Percentiles rank a stretch among this genome's conserved stretches.
phyloP scores from a whole-genome alignment of 2,113 vertebrate genomes.

The Neogobius melanostomus region DNA sequence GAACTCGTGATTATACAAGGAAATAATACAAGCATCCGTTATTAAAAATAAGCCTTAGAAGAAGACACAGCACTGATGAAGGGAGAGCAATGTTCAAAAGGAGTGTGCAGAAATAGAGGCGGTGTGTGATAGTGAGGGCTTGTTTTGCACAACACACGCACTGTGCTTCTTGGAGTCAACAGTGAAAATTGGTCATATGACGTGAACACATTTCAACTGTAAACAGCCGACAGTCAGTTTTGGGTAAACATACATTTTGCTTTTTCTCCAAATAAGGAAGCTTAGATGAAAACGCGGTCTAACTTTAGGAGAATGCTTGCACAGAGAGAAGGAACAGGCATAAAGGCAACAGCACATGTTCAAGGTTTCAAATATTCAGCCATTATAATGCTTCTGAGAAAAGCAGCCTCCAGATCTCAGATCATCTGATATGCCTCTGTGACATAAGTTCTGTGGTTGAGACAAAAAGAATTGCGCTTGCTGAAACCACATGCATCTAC shows the following conservation, averaged over 20 bases:
- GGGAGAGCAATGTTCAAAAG: conserved; percentile 15
- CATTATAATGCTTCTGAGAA: conserved; percentile 21
- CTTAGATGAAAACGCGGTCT: conserved; percentile 16
- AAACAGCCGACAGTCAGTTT: conserved; percentile 31
- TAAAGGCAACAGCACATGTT: conserved; percentile 25
- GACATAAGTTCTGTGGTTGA: conserved; percentile 24
- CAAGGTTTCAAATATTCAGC: conserved; percentile 38
- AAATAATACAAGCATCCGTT: background rate
- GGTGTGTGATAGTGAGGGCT: conserved; percentile 43
- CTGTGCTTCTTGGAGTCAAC: conserved; percentile 24
- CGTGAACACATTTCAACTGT: conserved; percentile 43
- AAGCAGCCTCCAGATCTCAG: conserved; percentile 34
- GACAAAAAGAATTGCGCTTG: conserved; percentile 44
- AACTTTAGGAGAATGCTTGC: conserved; percentile 24
- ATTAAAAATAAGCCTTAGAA: background rate
- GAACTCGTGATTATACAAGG: background rate
- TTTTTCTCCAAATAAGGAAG: conserved; percentile 18
- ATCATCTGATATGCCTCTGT: conserved; percentile 40
- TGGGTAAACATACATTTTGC: conserved; percentile 37
- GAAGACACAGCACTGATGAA: background rate
- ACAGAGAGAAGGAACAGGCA: conserved; percentile 26
- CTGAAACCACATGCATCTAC: conserved; percentile 21
- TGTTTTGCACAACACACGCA: conserved; percentile 42
- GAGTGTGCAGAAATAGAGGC: conserved; percentile 52
- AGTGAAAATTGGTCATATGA: conserved; percentile 62